phyloP scores from a whole-genome alignment of 1,140 invertebrate genomes.

The Eufriesea mexicana region DNA sequence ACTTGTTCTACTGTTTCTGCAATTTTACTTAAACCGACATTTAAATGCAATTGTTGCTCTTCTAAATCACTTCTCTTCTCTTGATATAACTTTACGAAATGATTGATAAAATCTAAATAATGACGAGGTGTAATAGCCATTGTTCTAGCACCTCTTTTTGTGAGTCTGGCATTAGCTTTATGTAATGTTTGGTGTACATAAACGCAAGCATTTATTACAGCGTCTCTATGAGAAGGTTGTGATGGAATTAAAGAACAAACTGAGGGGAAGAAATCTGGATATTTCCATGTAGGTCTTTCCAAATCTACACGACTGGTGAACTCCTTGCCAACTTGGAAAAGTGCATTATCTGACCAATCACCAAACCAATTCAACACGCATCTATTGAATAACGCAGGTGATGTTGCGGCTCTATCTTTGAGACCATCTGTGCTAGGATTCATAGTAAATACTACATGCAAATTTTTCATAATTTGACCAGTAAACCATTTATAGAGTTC shows the following conservation, averaged over 20 bases:
- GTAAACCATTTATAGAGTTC: slow-evolving; percentile 99
- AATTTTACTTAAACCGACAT: slow-evolving; percentile 99
- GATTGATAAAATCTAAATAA: slow-evolving; percentile 99
- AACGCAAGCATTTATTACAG: slow-evolving; percentile 98
- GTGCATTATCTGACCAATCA: slow-evolving; percentile 98
- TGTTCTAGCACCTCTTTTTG: slow-evolving; percentile 95
- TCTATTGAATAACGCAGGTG: slow-evolving; percentile 99
- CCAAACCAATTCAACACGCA: slow-evolving; percentile 99
- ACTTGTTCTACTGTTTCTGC: slow-evolving; percentile 99
- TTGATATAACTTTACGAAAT: slow-evolving; percentile 98
- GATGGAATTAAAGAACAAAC: slow-evolving; percentile 90
- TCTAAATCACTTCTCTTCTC: slow-evolving; percentile 99
- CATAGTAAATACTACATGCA: slow-evolving; percentile 99
- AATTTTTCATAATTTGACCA: slow-evolving; percentile 98
- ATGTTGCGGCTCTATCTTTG: slow-evolving; percentile 98
- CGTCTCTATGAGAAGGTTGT: slow-evolving; percentile 93
- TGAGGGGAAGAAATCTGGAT: slow-evolving; percentile 94
- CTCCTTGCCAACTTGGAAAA: slow-evolving; percentile 97
- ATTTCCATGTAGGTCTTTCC: slow-evolving; percentile 90
- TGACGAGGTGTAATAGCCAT: slow-evolving; percentile 99
- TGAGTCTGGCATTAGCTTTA: slow-evolving; percentile 94
- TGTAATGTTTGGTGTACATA: slow-evolving; percentile 99
- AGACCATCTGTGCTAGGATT: slow-evolving; percentile 99
- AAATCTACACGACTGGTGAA: slow-evolving; percentile 93
- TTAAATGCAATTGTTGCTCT: slow-evolving; percentile 99